Percentiles rank a stretch among this genome's conserved stretches.
Conservation (phyloP, 1,140 invertebrate genomes). For the Cherax quadricarinatus region DNA sequence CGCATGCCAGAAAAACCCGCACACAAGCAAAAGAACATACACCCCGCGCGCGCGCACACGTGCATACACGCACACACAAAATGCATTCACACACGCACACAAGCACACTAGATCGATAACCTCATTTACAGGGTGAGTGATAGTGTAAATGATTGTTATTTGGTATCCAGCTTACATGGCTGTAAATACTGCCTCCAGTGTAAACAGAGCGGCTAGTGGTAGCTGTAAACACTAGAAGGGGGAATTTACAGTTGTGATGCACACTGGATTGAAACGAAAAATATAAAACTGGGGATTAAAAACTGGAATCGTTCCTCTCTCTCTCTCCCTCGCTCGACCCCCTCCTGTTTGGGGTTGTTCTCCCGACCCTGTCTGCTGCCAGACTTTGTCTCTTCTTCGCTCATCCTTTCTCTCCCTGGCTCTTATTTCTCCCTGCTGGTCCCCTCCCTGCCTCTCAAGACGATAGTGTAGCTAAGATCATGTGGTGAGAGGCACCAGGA, state of each 20-base stretch:
- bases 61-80: background rate
- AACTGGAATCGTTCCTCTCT: constrained; percentile 60
- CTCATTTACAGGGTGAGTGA: constrained; percentile 24
- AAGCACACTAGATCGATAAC: constrained; percentile 48
- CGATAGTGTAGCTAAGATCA: background rate
- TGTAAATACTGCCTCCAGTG: background rate
- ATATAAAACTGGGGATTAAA: constrained; percentile 66
- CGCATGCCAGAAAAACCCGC: constrained; percentile 17
- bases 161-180: background rate
- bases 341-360: constrained; percentile 57
- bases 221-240: constrained; percentile 30
- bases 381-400: constrained; percentile 31
- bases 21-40: constrained; percentile 19
- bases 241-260: constrained; percentile 58
- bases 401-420: background rate
- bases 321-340: constrained; percentile 33
- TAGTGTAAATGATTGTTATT: constrained; percentile 22
- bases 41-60: constrained; percentile 4
- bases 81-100: constrained; percentile 6
- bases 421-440: constrained; percentile 9
- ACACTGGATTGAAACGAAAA: constrained; percentile 61
- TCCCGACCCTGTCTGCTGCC: constrained; percentile 55
- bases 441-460: constrained; percentile 10
- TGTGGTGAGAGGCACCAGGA: background rate
- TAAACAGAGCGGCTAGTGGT: background rate